Evolutionary conservation across 2,797 vertebrate genomes (phyloP), one percentile per base, ranked within the genome.

Genomic region (Schizopygopsis pylzovi): DNA sequence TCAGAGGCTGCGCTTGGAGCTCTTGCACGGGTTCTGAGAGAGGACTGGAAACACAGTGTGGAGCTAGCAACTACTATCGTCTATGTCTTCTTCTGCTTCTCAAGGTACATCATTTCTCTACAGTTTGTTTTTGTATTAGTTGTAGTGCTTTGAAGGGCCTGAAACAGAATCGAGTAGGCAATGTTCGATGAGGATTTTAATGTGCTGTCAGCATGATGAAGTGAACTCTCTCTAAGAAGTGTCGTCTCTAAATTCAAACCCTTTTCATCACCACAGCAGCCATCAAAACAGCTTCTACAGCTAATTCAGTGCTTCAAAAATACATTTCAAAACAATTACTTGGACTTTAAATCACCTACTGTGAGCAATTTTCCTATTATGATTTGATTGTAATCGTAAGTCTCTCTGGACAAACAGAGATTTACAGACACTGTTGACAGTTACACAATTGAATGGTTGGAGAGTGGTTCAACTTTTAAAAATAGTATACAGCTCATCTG

Each of bases 31-130:
- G 96, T 99, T 25, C 92, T 99, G 88, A 94, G 97, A 91, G 97
- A 99, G 91, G 97, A 98, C 90, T 99, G 97, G 97, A 99, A 97
- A 91, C 96, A 96, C 89, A 98, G 97, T 0, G 95, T 97, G 45
- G 97, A 98, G 88, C 95, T 99, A 90, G 96, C 97, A 85, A 98
- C 97, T 71, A 98, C 97, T 88, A 99, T 99, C 85, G 94, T 98
- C 92, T 97, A 96, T 70, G 92, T 98, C 88, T 99, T 98, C 91
- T 98, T 98, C 92, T 98, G 97, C 92, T 98, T 98, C 92, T 99
- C 97, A 70, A 98, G 97, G 97, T 98, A 92, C 92, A 22, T 33
- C 11, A 49, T 11, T 63, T 25, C 22, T 73, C 10, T 73, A 52
- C 43, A 25, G 41, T 16, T 61, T 79, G 33, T 76, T 43, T 72